A percentile compares a stretch with the other conserved stretches of the same genome.
phyloP scores from a whole-genome alignment of 2,888 invertebrate genomes.

The Sesia bembeciformis region DNA sequence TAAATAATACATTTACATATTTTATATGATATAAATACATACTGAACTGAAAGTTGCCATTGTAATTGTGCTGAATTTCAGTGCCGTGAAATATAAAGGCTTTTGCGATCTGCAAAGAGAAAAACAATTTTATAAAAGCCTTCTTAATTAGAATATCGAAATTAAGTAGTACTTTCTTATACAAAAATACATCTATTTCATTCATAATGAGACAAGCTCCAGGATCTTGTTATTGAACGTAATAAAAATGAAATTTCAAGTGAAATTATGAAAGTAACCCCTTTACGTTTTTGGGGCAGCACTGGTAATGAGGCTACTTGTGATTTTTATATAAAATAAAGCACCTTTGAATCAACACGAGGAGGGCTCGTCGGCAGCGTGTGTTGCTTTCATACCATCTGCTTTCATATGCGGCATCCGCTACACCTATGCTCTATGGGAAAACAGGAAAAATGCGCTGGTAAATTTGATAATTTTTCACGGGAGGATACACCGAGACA shows the following conservation, averaged over 20 bases:
- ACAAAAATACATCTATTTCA: no score
- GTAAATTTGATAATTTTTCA: background rate
- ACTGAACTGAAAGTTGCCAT: slow-evolving; percentile 52
- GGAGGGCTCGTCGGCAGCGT: slow-evolving; percentile 35
- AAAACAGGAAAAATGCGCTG: background rate
- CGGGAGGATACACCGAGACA: background rate
- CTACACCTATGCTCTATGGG: slow-evolving; percentile 42
- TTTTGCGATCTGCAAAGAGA: slow-evolving; percentile 45
- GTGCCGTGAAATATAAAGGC: slow-evolving; percentile 51
- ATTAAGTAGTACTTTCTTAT: no score
- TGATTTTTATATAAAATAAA: no score
- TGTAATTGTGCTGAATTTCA: slow-evolving; percentile 49
- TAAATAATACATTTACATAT: no score
- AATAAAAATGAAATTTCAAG: no score
- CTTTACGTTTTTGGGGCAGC: no score
- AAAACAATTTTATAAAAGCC: slow-evolving; percentile 1
- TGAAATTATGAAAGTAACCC: no score
- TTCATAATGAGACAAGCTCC: no score
- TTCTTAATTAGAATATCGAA: no score
- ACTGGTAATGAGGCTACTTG: no score
- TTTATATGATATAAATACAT: slow-evolving; percentile 11
- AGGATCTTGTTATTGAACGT: no score
- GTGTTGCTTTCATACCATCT: slow-evolving; percentile 42
- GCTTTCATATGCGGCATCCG: slow-evolving; percentile 48
- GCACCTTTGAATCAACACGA: slow-evolving; percentile 47